Percentiles rank a stretch among this genome's conserved stretches.
phyloP scores from a whole-genome alignment of 2,888 invertebrate species.

The Vannuccia rotundouncinata region DNA sequence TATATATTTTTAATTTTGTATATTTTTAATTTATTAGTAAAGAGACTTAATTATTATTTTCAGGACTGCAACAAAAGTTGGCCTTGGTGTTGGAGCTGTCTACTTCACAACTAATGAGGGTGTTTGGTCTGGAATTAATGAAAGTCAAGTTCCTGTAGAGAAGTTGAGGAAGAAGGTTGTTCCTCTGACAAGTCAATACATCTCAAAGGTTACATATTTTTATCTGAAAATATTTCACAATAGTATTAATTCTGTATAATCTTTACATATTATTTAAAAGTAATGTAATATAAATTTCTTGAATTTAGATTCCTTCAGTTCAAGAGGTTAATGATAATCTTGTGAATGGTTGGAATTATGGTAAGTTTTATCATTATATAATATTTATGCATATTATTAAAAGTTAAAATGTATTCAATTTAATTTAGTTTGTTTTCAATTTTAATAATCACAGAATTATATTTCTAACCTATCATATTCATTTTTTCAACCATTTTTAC shows the following conservation, averaged over 20 bases:
- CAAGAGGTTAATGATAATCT: not conserved
- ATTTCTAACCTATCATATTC: too few species aligned
- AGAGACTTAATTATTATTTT: not conserved
- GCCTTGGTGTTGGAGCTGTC: not conserved
- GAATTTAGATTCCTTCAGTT: not conserved
- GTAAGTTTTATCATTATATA: too few species aligned
- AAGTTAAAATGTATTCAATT: too few species aligned
- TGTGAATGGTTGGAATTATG: not conserved
- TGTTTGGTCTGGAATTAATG: not conserved
- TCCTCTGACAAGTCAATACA: not conserved
- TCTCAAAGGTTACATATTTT: slow-evolving; percentile 3
- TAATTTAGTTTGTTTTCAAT: too few species aligned
- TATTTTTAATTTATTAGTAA: not conserved
- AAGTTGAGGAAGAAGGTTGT: slow-evolving; percentile 25
- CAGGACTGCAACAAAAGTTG: slow-evolving; percentile 17
- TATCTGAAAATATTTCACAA: too few species aligned
- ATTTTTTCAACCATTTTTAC: too few species aligned
- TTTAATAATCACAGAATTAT: too few species aligned
- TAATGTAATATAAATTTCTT: not conserved
- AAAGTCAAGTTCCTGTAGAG: not conserved
- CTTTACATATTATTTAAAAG: too few species aligned
- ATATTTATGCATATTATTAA: too few species aligned
- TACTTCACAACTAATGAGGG: slow-evolving; percentile 20
- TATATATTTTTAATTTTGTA: not conserved
- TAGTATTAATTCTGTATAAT: too few species aligned